Base-by-base conservation (phyloP, 2,797 vertebrate genomes). In the Lagodon rhomboides region DNA sequence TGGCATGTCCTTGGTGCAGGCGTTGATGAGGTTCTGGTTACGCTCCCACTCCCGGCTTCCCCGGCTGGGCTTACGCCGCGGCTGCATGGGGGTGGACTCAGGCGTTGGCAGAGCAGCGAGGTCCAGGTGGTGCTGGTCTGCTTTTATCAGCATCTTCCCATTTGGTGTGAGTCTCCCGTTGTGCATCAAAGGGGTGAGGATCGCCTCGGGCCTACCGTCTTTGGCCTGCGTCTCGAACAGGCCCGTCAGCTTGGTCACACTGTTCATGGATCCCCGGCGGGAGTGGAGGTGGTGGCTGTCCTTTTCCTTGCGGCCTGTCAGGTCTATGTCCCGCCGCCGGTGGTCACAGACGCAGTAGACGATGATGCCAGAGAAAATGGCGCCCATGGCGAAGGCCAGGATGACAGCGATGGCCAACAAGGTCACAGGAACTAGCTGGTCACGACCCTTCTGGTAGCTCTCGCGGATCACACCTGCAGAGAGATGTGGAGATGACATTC, bases 261-360 rank as follows among this genome's bases (percentile, higher is more conserved):
- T 99, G 95, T 97, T 97, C 98, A 99, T 99, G 68, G 98, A 99
- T 12, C 97, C 97, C 0, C 98, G 95, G 38, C 97, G 96, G 30
- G 97, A 97, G 85, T 97, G 97, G 4, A 93, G 84, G 47, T 97
- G 97, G 50, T 94, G 87, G 50, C 89, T 94, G 84, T 99, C 98
- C 89, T 98, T 98, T 85, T 98, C 97, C 86, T 98, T 98, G 82
- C 96, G 97, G 79, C 96, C 95, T 0, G 94, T 92, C 18, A 94
- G 90, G 20, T 98, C 94, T 43, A 96, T 84, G 60, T 99, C 97
- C 16, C 97, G 96, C 60, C 97, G 97, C 11, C 97, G 96, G 92
- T 98, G 98, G 87, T 99, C 98, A 0, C 98, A 99, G 73, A 98
- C 97, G 60, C 98, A 99, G 86, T 99, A 99, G 62, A 99, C 98